Evolutionary conservation across 1,140 invertebrate genomes (phyloP).

Genomic region (Ips typographus): DNA sequence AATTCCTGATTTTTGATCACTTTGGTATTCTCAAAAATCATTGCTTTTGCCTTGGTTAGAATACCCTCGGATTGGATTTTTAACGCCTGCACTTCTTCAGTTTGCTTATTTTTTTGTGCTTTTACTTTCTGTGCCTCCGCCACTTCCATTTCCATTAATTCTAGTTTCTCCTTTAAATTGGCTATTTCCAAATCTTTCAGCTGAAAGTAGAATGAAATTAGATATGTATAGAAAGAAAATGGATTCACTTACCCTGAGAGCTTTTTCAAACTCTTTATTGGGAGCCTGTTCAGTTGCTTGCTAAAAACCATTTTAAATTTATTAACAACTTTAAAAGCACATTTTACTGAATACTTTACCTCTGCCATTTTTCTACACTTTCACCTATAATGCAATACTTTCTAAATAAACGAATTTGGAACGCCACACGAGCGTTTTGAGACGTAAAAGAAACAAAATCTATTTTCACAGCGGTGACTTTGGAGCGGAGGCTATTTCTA

Average conservation of each 20-base stretch:
- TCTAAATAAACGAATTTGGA: not conserved
- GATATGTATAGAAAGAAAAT: not conserved
- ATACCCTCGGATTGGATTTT: slow-evolving; percentile 56
- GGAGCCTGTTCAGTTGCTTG: slow-evolving; percentile 3
- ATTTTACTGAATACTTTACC: slow-evolving; percentile 8
- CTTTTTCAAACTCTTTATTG: slow-evolving; percentile 21
- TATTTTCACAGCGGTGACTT: slow-evolving; percentile 20
- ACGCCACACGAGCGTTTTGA: slow-evolving; percentile 19
- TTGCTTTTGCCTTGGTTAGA: slow-evolving; percentile 62
- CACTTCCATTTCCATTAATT: slow-evolving; percentile 43
- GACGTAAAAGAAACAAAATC: slow-evolving; percentile 27
- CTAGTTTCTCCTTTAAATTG: slow-evolving; percentile 40
- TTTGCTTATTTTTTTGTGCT: slow-evolving; percentile 40
- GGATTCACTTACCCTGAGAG: slow-evolving; percentile 16
- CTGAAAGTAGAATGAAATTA: slow-evolving; percentile 21
- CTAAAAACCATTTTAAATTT: not conserved
- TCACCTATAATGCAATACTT: too few relatives aligned
- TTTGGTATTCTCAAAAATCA: slow-evolving; percentile 70
- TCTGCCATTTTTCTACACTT: slow-evolving; percentile 23
- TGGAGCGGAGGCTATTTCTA: not conserved
- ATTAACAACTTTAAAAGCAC: not conserved
- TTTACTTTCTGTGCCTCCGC: slow-evolving; percentile 43
- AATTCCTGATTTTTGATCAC: slow-evolving; percentile 72
- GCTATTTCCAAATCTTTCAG: slow-evolving; percentile 43
- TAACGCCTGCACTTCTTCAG: slow-evolving; percentile 47